Percentiles rank a stretch among this genome's conserved stretches.
Conservation (phyloP, 1,140 invertebrate species). For the Drosophila tsacasi region DNA sequence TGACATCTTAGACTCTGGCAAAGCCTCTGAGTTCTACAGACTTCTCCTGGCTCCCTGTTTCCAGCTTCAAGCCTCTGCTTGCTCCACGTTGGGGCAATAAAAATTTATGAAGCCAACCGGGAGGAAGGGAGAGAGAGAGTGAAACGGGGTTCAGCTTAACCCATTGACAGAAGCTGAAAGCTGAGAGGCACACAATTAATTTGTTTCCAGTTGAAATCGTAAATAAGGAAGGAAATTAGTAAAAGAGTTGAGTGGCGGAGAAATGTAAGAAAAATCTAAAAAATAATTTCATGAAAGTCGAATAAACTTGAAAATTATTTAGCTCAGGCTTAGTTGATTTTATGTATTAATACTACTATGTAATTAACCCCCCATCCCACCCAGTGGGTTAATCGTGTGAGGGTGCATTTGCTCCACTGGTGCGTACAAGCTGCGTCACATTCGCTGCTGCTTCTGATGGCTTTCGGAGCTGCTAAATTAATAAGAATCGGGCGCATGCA, state of each 20-base stretch:
- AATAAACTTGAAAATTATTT: background rate
- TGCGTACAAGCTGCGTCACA: constrained; percentile 46
- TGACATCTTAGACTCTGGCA: constrained; percentile 26
- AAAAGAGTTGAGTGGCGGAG: no score
- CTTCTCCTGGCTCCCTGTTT: background rate
- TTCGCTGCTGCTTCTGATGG: constrained; percentile 6
- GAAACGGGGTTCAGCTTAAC: constrained; percentile 28
- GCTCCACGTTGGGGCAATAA: constrained; percentile 51
- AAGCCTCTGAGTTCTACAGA: background rate
- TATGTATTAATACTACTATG: no score
- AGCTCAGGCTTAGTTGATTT: background rate
- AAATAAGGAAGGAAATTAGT: background rate
- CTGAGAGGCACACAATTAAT: background rate
- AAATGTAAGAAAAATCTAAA: no score
- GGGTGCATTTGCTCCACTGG: constrained; percentile 5
- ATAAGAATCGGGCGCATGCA: constrained; percentile 46
- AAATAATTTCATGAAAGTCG: no score
- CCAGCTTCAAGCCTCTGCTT: background rate
- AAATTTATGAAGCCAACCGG: constrained; percentile 57
- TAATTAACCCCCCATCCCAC: background rate
- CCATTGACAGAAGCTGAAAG: background rate
- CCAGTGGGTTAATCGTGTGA: constrained; percentile 6
- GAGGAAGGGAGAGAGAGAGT: background rate
- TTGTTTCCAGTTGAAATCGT: background rate
- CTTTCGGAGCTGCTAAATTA: constrained; percentile 40